A percentile compares a stretch with the other conserved stretches of the same genome.
These are phyloP conservation scores for Epistrophella euchroma DNA, from an alignment of 2,888 invertebrate genomes.

Conservation along the genomic window DNA sequence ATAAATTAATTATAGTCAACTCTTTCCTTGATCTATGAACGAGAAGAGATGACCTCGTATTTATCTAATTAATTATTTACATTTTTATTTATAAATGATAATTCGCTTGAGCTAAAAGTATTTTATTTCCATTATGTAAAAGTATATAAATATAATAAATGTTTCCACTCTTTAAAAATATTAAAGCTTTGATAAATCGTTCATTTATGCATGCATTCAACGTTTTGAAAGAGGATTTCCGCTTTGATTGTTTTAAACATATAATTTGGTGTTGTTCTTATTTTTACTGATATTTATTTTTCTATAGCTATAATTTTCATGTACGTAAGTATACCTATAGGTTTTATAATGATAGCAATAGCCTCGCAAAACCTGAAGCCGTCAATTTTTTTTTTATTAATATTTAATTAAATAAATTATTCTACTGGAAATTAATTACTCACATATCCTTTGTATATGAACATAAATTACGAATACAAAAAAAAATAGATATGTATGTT, in stretches of 20 bases:
- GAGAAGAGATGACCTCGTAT: no score
- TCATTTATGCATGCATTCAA: conserved; percentile 44
- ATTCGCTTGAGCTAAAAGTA: background rate
- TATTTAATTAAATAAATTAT: conserved; percentile 74
- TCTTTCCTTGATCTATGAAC: no score
- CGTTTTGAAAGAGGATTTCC: conserved; percentile 41
- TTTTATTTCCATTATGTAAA: background rate
- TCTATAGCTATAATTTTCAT: background rate
- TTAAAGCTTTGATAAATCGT: conserved; percentile 18
- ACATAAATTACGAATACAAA: conserved; percentile 47
- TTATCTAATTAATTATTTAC: background rate
- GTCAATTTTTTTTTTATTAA: conserved; percentile 65
- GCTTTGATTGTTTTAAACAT: conserved; percentile 36
- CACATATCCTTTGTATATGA: conserved; percentile 57
- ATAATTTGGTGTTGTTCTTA: background rate
- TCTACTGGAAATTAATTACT: conserved; percentile 72
- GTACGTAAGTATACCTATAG: background rate
- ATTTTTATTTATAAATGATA: background rate
- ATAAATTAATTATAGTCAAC: no score
- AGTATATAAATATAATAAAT: background rate
- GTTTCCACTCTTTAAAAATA: background rate
- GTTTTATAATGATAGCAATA: conserved; percentile 21
- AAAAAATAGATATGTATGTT: background rate
- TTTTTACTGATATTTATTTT: background rate
- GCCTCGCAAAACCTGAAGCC: conserved; percentile 53